A percentile compares a stretch with the other conserved stretches of the same genome.
phyloP scores from a whole-genome alignment of 2,797 vertebrate species.

The Gouania willdenowi region DNA sequence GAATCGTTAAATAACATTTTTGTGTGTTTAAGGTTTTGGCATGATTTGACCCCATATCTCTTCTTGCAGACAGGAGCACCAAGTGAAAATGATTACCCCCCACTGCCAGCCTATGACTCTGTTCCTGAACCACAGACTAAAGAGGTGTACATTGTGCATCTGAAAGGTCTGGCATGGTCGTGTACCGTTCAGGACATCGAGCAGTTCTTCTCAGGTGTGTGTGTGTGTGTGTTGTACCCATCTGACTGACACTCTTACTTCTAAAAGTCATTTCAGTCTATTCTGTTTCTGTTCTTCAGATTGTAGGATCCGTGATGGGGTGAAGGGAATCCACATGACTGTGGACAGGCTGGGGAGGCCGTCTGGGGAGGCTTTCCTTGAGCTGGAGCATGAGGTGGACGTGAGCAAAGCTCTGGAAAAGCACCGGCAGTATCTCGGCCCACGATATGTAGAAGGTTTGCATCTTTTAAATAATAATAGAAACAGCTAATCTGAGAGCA shows the following conservation, averaged over 20 bases:
- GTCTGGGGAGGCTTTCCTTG: slow-evolving; percentile 85
- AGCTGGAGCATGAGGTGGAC: slow-evolving; percentile 86
- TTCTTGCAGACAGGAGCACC: slow-evolving; percentile 53
- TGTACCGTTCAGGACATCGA: slow-evolving; percentile 84
- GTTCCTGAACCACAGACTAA: slow-evolving; percentile 49
- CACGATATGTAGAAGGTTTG: slow-evolving; percentile 91
- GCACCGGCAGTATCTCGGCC: slow-evolving; percentile 86
- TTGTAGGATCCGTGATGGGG: slow-evolving; percentile 82
- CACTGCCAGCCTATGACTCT: slow-evolving; percentile 69
- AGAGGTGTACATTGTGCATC: slow-evolving; percentile 81
- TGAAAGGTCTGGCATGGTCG: slow-evolving; percentile 85
- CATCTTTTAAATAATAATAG: neutral
- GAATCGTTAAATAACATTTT: no score
- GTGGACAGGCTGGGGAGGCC: slow-evolving; percentile 78
- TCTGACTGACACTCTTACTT: no score
- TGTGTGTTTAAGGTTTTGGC: no score
- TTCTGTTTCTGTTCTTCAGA: no score
- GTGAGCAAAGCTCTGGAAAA: slow-evolving; percentile 87
- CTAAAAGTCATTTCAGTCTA: no score
- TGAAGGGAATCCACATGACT: slow-evolving; percentile 86
- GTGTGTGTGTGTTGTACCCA: no score
- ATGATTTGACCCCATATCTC: no score
- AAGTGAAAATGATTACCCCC: slow-evolving; percentile 68
- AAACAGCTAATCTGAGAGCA: no score
- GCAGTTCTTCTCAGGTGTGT: slow-evolving; percentile 86